Conservation (phyloP, 2,888 invertebrate genomes). For the Troilus luridus region DNA sequence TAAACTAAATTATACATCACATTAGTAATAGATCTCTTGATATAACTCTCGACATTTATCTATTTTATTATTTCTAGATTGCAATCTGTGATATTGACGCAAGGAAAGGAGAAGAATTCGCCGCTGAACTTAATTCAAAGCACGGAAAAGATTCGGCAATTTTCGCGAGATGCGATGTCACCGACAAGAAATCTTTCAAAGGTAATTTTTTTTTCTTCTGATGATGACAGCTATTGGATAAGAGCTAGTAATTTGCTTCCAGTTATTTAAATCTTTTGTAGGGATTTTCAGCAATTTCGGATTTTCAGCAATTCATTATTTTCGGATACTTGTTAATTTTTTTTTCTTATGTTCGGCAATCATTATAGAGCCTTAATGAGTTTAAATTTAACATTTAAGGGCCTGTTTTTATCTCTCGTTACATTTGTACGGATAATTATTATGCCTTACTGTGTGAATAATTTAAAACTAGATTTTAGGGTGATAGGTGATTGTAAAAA, state of each 20-base stretch:
- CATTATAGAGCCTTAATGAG: not conserved
- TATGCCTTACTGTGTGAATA: too few species aligned
- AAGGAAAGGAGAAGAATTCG: slow-evolving; percentile 59
- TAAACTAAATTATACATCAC: not conserved
- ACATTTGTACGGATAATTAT: too few species aligned
- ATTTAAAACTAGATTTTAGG: too few species aligned
- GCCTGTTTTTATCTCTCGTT: too few species aligned
- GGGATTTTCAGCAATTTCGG: not conserved
- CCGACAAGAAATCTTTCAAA: slow-evolving; percentile 59
- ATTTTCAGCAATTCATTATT: not conserved
- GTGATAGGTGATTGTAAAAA: too few species aligned
- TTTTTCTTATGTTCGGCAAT: not conserved
- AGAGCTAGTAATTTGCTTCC: not conserved
- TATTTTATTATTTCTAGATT: slow-evolving; percentile 48
- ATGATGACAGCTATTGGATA: not conserved
- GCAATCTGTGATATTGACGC: slow-evolving; percentile 60
- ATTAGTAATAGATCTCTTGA: not conserved
- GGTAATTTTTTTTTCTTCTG: slow-evolving; percentile 22
- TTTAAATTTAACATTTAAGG: too few species aligned
- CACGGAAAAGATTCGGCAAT: slow-evolving; percentile 58
- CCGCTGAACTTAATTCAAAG: slow-evolving; percentile 52
- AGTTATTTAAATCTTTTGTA: not conserved
- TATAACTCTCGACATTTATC: not conserved
- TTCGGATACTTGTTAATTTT: not conserved
- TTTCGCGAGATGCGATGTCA: slow-evolving; percentile 59